phyloP scores from a whole-genome alignment of 2,888 invertebrate species.

The Lagria hirta region DNA sequence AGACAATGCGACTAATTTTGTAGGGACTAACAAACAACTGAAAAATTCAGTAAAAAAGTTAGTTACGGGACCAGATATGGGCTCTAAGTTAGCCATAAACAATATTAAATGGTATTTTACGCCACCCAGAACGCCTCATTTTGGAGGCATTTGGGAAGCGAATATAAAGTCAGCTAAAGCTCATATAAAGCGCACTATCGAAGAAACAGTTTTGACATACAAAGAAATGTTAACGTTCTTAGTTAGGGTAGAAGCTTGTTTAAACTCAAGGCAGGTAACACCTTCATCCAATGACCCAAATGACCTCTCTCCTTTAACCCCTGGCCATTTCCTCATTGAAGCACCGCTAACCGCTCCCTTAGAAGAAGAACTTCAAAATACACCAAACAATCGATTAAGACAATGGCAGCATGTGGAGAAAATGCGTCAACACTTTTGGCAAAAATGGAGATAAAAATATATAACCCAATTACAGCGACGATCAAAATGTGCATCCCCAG shows the following conservation, averaged over 20 bases:
- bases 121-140: constrained; percentile 4
- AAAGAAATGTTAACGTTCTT: constrained; percentile 29
- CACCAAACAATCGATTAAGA: too few relatives aligned
- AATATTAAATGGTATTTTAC: constrained; percentile 3
- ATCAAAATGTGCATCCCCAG: too few relatives aligned
- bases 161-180: constrained; percentile 7
- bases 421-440: too few relatives aligned
- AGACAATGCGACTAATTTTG: constrained; percentile 39
- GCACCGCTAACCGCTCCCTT: constrained; percentile 5
- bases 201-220: constrained; percentile 11
- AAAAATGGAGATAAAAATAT: too few relatives aligned
- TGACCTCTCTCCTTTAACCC: constrained; percentile 2
- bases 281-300: constrained; percentile 1
- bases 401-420: too few relatives aligned
- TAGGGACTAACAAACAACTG: constrained; percentile 30
- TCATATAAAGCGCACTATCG: constrained; percentile 6
- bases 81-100: neutral
- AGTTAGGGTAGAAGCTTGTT: constrained; percentile 40
- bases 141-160: too few relatives aligned
- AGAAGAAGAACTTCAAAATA: too few relatives aligned
- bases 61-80: neutral
- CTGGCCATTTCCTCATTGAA: constrained; percentile 1
- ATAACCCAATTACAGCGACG: too few relatives aligned
- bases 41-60: too few relatives aligned
- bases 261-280: too few relatives aligned